Evolutionary conservation across 2,113 vertebrate genomes (phyloP).

Genomic region (Uria aalge): DNA sequence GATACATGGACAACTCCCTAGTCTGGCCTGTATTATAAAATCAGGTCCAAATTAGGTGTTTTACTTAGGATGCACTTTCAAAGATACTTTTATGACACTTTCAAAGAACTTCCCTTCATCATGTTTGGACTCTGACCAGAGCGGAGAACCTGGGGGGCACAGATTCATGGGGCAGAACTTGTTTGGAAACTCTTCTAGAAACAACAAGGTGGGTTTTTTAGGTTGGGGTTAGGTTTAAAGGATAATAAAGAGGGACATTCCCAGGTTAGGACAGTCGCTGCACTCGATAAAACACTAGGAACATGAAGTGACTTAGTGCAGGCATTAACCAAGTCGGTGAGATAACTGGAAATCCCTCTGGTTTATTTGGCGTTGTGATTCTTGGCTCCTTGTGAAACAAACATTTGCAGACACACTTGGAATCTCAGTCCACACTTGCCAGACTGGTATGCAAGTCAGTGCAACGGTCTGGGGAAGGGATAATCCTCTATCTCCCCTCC

Average conservation of each 20-base stretch:
- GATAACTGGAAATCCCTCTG: conserved; percentile 50
- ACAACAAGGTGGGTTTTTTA: neutral
- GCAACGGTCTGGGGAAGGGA: conserved; percentile 56
- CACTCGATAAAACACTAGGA: neutral
- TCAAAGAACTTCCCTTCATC: neutral
- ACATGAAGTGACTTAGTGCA: neutral
- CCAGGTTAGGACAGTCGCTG: neutral
- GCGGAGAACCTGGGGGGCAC: neutral
- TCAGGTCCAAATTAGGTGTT: neutral
- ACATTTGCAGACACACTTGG: conserved; percentile 50
- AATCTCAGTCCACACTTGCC: conserved; percentile 10
- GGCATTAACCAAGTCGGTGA: conserved; percentile 25
- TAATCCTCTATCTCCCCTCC: conserved; percentile 62
- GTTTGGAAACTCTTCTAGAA: neutral
- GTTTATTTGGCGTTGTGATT: conserved; percentile 52
- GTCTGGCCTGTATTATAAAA: neutral
- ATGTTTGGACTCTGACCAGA: neutral
- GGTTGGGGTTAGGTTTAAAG: neutral
- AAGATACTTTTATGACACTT: neutral
- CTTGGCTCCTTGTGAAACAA: conserved; percentile 58
- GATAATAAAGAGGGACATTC: neutral
- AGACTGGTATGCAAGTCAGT: conserved; percentile 63
- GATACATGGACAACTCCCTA: neutral
- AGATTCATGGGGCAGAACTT: neutral
- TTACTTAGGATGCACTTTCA: neutral